Base-by-base conservation (phyloP, 2,797 vertebrate species). In the Synanceia verrucosa region DNA sequence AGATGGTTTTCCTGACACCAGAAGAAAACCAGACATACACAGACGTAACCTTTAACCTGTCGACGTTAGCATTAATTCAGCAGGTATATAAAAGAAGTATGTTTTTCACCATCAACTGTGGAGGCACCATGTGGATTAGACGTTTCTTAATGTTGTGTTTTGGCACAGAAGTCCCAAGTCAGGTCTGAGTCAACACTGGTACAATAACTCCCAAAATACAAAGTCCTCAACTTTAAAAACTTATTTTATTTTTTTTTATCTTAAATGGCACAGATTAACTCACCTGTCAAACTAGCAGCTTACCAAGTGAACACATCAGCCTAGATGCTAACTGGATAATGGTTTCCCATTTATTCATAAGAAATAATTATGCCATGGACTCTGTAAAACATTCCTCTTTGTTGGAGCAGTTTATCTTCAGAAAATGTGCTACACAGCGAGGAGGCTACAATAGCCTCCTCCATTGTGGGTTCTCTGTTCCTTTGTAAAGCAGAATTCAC, bases 91-190 rank as follows among this genome's bases (percentile, higher is more conserved):
- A 43, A 21, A 70, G 56, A 57, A 60, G 47, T 65, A 84, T 53
- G 60, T 70, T 63, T 86, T 85, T 81, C 84, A 84, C 72, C 81
- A 86, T 85, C 69, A 77, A 60, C 66, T 86, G 53, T 58, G 76
- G 83, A 31, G 33, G 48, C 37, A 37, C 66, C 31, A 12, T 11
- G 53, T 64, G 68, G 59, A 71, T 61, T 67, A 39, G n/a, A 70
- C 65, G 24, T 66, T 52, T 74, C 41, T n/a, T n/a, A n/a, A n/a
- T n/a, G n/a, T n/a, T n/a, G n/a, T 14, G 16, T 60, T 75, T 57
- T 50, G n/a, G 7, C 13, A 44, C 29, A 31, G 19, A 65, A 39
- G 13, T 60, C n/a, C 8, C 6, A 18, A 57, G 51, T 37, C 8
- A 46, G 39, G 44, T 60, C 47, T 29, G 18, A 62, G 33, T 66